Evolutionary conservation across 2,888 invertebrate species (phyloP).

Genomic region (Itoplectis maculator): DNA sequence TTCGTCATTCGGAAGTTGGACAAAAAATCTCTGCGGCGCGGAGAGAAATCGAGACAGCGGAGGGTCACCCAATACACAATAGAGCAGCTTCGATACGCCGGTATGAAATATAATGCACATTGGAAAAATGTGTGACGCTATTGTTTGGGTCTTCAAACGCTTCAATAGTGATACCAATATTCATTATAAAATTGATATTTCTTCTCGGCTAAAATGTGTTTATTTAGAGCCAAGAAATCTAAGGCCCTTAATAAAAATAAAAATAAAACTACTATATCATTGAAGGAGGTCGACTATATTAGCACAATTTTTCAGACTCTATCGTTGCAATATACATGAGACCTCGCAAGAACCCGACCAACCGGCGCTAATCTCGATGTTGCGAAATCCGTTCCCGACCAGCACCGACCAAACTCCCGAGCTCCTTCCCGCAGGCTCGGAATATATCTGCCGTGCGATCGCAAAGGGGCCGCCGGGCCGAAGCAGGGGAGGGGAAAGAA

Average conservation of each 20-base stretch:
- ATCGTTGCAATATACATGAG: too few species aligned
- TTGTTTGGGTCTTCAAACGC: background rate
- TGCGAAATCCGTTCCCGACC: background rate
- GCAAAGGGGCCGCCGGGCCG: too few species aligned
- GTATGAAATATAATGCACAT: background rate
- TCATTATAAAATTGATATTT: too few species aligned
- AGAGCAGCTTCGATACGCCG: conserved; percentile 20
- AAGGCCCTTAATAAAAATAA: too few species aligned
- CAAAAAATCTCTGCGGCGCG: conserved; percentile 37
- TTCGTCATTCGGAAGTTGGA: conserved; percentile 66
- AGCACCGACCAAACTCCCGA: background rate
- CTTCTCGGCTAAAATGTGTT: too few species aligned
- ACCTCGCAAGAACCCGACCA: too few species aligned
- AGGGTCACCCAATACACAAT: conserved; percentile 33
- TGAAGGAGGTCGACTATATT: too few species aligned
- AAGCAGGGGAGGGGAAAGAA: background rate
- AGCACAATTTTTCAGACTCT: too few species aligned
- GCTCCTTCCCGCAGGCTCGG: background rate
- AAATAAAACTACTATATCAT: too few species aligned
- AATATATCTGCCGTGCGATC: conserved; percentile 2
- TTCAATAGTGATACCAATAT: too few species aligned
- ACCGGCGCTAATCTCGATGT: background rate
- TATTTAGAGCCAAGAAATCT: too few species aligned
- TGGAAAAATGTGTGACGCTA: conserved; percentile 8
- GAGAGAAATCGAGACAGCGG: conserved; percentile 38